These are phyloP conservation scores for Halisarca cf. caerulea DNA, from an alignment of 37 sponge, comb jelly and placozoan species.

Conservation along the genomic window DNA sequence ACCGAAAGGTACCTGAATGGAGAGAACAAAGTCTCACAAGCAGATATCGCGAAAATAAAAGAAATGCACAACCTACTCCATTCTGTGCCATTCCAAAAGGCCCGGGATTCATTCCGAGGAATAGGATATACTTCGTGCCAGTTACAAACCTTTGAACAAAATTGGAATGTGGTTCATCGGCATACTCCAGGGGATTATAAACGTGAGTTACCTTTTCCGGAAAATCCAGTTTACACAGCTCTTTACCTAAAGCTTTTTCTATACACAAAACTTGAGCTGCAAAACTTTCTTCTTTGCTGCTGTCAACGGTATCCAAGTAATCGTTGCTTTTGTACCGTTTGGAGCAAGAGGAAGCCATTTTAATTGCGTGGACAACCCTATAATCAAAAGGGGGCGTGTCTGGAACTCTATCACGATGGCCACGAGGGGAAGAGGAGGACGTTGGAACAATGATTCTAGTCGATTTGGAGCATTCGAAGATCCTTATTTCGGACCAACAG, in stretches of 20 bases:
- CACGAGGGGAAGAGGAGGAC: too few relatives aligned
- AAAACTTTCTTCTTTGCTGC: not conserved
- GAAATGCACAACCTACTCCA: conserved; percentile 53
- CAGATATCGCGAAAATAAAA: not conserved
- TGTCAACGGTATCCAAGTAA: not conserved
- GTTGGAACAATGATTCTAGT: too few relatives aligned
- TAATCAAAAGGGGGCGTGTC: too few relatives aligned
- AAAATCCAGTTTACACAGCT: conserved; percentile 24
- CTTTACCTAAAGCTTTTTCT: conserved; percentile 33
- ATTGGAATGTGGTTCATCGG: conserved; percentile 60
- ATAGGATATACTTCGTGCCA: conserved; percentile 60
- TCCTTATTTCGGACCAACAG: too few relatives aligned
- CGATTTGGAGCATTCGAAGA: too few relatives aligned
- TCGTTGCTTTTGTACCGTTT: too few relatives aligned
- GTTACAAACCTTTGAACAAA: conserved; percentile 70
- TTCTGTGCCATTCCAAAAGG: conserved; percentile 95
- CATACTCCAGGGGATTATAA: conserved; percentile 87
- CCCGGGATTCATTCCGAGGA: conserved; percentile 90
- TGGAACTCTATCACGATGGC: too few relatives aligned
- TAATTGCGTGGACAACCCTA: too few relatives aligned
- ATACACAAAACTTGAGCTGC: not conserved
- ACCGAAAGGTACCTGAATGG: conserved; percentile 72
- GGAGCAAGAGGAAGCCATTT: too few relatives aligned
- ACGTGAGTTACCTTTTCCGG: conserved; percentile 43
- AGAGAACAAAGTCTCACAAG: not conserved